Conservation (phyloP, 2,888 invertebrate species). For the Limnephilus rhombicus region DNA sequence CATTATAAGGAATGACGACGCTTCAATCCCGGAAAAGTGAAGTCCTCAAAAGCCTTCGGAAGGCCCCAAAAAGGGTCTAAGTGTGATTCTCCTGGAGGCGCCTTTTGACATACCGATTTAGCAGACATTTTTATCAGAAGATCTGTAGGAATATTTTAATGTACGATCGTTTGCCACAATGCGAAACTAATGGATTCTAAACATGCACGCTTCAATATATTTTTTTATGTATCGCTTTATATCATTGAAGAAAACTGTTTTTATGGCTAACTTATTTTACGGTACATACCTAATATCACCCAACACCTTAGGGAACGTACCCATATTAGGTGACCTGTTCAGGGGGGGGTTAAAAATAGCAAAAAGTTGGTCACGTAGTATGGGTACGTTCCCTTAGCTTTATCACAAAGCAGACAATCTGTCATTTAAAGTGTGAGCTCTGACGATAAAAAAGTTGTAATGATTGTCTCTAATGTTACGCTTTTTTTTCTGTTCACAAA, state of each 20-base stretch:
- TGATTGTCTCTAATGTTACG: no score
- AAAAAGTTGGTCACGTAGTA: no score
- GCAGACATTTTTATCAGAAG: neutral
- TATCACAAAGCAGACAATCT: no score
- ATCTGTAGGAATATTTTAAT: conserved; percentile 21
- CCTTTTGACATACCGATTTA: conserved; percentile 34
- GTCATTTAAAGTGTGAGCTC: no score
- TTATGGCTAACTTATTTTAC: neutral
- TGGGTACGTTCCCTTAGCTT: no score
- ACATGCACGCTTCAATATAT: neutral
- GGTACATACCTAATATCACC: neutral
- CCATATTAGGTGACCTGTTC: no score
- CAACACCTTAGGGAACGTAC: no score
- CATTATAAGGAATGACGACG: neutral
- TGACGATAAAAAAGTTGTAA: no score
- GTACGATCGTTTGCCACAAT: neutral
- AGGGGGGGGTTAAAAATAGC: no score
- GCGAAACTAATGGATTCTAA: neutral
- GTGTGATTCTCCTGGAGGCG: neutral
- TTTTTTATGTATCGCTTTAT: neutral
- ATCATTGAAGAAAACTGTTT: neutral
- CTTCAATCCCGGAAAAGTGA: conserved; percentile 27
- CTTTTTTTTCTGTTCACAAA: no score
- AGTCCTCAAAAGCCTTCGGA: conserved; percentile 30
- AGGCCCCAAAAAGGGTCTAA: neutral